These are phyloP conservation scores for Tenrec ecaudatus DNA, from an alignment of 2,113 vertebrate species.

Conservation along the genomic window DNA sequence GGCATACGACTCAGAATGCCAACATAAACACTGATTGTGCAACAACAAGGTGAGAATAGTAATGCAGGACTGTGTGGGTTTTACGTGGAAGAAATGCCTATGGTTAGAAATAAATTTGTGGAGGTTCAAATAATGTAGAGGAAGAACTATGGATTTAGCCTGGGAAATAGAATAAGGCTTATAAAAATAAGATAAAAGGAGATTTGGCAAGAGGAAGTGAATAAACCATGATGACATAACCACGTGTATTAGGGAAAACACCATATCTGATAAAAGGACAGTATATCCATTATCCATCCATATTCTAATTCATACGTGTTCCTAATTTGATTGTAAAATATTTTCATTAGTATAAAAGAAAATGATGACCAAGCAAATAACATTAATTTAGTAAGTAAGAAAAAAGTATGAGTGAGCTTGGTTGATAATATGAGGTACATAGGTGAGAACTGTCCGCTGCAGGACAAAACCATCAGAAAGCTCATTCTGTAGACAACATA, in stretches of 20 bases:
- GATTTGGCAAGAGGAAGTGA: conserved; percentile 16
- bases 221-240: conserved; percentile 35
- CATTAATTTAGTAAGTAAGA: not conserved
- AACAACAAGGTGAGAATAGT: conserved; percentile 45
- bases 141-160: conserved; percentile 47
- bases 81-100: conserved; percentile 40
- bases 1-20: not conserved
- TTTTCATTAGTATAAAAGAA: conserved; percentile 9
- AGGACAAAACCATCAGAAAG: not conserved
- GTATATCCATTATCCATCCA: not conserved
- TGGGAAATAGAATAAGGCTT: conserved; percentile 63
- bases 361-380: conserved; percentile 19
- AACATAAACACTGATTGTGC: conserved; percentile 10
- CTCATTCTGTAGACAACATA: too few species aligned
- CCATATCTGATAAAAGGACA: not conserved
- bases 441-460: not conserved
- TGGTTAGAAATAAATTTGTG: conserved; percentile 61
- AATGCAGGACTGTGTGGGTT: not conserved
- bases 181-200: conserved; percentile 58
- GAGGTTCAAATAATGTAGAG: conserved; percentile 20
- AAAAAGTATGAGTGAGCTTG: not conserved
- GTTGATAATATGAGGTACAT: not conserved
- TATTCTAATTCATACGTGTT: not conserved
- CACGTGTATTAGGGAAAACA: conserved; percentile 21
- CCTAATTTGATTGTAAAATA: not conserved